Evolutionary conservation across 2,888 invertebrate species (phyloP).

Genomic region (Axea sp.): DNA sequence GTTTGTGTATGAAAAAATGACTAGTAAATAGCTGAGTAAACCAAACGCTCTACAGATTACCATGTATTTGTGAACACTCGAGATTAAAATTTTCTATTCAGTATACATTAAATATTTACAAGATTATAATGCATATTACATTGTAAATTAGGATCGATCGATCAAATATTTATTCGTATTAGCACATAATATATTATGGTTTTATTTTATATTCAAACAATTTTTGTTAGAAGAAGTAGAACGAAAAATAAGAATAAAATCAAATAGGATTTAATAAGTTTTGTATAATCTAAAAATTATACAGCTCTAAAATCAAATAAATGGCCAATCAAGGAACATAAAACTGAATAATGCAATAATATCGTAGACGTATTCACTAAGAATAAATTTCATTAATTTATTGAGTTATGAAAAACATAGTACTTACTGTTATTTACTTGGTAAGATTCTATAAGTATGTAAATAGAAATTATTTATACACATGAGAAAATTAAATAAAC

Average conservation of each 20-base stretch:
- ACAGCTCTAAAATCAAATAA: too few relatives aligned
- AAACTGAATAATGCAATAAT: too few relatives aligned
- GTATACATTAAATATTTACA: background rate
- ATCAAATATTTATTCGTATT: background rate
- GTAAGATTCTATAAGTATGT: too few relatives aligned
- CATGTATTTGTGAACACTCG: background rate
- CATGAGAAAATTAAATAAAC: too few relatives aligned
- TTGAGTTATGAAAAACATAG: slow-evolving; percentile 7
- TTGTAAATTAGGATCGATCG: background rate
- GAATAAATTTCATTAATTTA: slow-evolving; percentile 2
- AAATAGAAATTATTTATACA: too few relatives aligned
- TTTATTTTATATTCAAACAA: background rate
- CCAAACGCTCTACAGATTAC: background rate
- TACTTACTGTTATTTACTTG: background rate
- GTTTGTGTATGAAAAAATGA: slow-evolving; percentile 18
- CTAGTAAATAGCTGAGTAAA: slow-evolving; percentile 12
- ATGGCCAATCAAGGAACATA: too few relatives aligned
- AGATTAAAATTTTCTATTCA: background rate
- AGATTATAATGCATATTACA: slow-evolving; percentile 1
- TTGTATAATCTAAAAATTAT: too few relatives aligned
- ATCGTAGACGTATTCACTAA: background rate
- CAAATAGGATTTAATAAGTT: too few relatives aligned
- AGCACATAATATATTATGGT: background rate
- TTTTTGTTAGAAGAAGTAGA: background rate
- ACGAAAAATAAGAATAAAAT: too few relatives aligned